A percentile compares a stretch with the other conserved stretches of the same genome.
Conservation (phyloP, 35 echinoderm and acorn worm species). For the Patiria miniata region DNA sequence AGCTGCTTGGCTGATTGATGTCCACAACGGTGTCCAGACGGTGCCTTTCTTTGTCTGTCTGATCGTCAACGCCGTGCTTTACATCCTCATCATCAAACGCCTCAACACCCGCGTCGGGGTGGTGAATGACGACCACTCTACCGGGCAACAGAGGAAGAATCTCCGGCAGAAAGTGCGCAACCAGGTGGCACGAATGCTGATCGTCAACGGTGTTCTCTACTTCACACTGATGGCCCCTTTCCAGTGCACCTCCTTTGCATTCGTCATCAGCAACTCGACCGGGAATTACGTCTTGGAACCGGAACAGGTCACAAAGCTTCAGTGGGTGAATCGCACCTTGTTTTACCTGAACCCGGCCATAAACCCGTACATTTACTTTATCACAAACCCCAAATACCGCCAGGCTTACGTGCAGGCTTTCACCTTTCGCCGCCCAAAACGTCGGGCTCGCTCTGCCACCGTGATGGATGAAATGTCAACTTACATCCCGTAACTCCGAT, state of each 20-base stretch:
- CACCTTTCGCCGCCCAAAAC: not conserved
- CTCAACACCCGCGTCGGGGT: constrained; percentile 34
- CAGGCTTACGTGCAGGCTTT: constrained; percentile 51
- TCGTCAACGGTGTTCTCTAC: constrained; percentile 63
- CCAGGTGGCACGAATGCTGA: constrained; percentile 71
- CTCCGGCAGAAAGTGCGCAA: constrained; percentile 45
- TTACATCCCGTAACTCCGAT: not conserved
- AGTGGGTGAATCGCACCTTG: constrained; percentile 33
- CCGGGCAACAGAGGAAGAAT: not conserved
- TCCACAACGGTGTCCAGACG: constrained; percentile 60
- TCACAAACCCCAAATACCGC: constrained; percentile 45
- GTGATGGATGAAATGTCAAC: not conserved
- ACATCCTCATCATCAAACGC: constrained; percentile 40
- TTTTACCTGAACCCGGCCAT: constrained; percentile 68
- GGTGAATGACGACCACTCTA: not conserved
- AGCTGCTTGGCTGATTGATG: constrained; percentile 10
- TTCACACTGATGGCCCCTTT: constrained; percentile 61
- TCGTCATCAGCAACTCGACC: constrained; percentile 32
- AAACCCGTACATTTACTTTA: constrained; percentile 64
- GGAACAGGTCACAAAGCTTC: not conserved
- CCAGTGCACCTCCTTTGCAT: constrained; percentile 36
- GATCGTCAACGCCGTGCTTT: constrained; percentile 58
- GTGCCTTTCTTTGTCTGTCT: constrained; percentile 76
- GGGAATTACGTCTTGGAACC: constrained; percentile 22
- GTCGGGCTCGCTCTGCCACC: not conserved